These are phyloP conservation scores for Mayetiola destructor DNA, from an alignment of 2,888 invertebrate species.

Conservation along the genomic window DNA sequence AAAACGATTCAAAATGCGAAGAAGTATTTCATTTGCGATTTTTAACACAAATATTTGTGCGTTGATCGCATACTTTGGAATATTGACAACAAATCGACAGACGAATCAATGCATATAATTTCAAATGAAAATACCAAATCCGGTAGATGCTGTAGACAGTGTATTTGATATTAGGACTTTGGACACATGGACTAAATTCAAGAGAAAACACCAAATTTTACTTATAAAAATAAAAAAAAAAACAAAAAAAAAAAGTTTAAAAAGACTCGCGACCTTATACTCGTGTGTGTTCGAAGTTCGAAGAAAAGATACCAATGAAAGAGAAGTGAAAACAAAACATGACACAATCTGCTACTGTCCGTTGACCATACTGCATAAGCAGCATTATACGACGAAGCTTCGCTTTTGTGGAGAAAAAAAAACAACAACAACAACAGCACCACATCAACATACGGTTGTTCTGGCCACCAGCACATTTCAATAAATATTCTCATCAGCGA, in stretches of 20 bases:
- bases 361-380: neutral
- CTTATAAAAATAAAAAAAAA: neutral
- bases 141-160: too few species aligned
- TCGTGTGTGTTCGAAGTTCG: too few species aligned
- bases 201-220: neutral
- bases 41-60: constrained; percentile 11
- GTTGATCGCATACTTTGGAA: constrained; percentile 8
- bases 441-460: neutral
- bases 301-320: too few species aligned
- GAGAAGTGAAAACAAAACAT: neutral
- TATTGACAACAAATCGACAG: constrained; percentile 5
- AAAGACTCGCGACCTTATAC: too few species aligned
- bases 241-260: neutral
- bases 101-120: too few species aligned
- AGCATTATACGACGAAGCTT: constrained; percentile 2
- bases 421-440: too few species aligned
- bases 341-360: constrained; percentile 4
- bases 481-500: neutral
- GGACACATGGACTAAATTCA: neutral
- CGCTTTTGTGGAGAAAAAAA: too few species aligned
- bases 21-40: constrained; percentile 1
- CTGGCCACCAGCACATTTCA: neutral
- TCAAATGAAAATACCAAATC: too few species aligned
- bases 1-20: constrained; percentile 13
- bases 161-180: too few species aligned